phyloP scores from a whole-genome alignment of 2,797 vertebrate genomes.

The Lindbergichthys nudifrons region DNA sequence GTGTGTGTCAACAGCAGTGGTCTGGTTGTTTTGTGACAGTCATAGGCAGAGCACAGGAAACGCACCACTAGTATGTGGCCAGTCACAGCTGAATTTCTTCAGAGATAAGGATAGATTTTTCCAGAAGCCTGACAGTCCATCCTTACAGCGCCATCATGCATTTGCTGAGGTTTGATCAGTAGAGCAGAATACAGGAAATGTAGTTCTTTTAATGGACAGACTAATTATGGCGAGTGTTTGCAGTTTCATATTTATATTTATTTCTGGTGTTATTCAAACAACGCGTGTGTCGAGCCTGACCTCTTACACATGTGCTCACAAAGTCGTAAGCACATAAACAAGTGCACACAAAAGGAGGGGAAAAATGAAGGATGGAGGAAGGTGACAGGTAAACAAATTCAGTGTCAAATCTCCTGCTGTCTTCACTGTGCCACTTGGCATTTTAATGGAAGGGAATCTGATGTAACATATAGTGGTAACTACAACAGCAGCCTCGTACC shows the following conservation, averaged over 20 bases:
- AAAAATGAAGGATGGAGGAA: conserved; percentile 76
- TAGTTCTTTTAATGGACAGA: background rate
- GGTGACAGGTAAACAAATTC: conserved; percentile 89
- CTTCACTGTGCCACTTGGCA: conserved; percentile 90
- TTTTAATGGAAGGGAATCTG: conserved; percentile 90
- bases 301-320: conserved; percentile 46
- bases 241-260: conserved; percentile 13
- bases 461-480: conserved; percentile 88
- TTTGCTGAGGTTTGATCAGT: conserved; percentile 42
- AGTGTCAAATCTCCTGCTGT: conserved; percentile 88
- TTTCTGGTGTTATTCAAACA: conserved; percentile 28
- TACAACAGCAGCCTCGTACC: conserved; percentile 84
- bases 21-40: conserved; percentile 77
- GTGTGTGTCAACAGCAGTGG: conserved; percentile 64
- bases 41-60: conserved; percentile 68
- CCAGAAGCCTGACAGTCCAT: conserved; percentile 56
- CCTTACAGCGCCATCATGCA: conserved; percentile 36
- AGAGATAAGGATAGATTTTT: conserved; percentile 70
- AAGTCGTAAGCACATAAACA: conserved; percentile 27
- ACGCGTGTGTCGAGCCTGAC: conserved; percentile 55
- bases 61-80: conserved; percentile 60
- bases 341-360: conserved; percentile 41
- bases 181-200: conserved; percentile 46
- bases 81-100: conserved; percentile 74
- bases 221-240: conserved; percentile 1